Base-by-base conservation (phyloP, 2,888 invertebrate genomes). In the Aspidiotus rigidus region DNA sequence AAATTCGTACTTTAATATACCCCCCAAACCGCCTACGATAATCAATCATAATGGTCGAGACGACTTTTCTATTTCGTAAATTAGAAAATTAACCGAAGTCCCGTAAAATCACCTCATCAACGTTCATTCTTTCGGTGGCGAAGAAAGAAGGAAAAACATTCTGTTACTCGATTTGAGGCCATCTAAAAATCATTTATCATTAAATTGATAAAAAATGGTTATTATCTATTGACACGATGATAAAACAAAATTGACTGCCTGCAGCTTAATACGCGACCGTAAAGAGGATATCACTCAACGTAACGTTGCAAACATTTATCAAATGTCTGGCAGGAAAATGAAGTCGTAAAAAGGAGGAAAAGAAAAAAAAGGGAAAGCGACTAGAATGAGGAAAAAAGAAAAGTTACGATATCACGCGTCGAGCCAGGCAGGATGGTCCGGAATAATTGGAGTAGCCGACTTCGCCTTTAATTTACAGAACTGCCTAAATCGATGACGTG, bases 261-360 rank as follows among this genome's bases (percentile, higher is more conserved):
- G 59, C 59, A 39, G 17, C 56, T 55, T 16, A 59, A 39, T 39
- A 39, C 16, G 39, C 16, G 13, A 28, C 15, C 15, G 17, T 59
- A 59, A 59, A 59, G 59, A 17, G 59, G 59, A 28, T 59, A 59
- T 59, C 59, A 59, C 28, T 59, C 59, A 59, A 59, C 59, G 59
- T 59, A 10, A 28, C 59, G 28, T 39, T 59, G 28, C 59, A 11
- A 59, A 59, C 59, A 59, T 59, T 59, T 28, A 59, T 59, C 59
- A 59, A 59, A 17, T 28, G 59, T 59, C 59, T 59, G 39, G 39
- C 17, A 59, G 28, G 59, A 59, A 59, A 59, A 59, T 59, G 16
- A 59, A 59, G 59, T 59, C 59, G 28, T 59, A 28, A 16, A 28
- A 59, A 28, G 59, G 16, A 56, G 16, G 56, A 56, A 56, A 10